These are phyloP conservation scores for Thysanoteuthis rhombus DNA, from an alignment of 2,888 invertebrate species.

Conservation along the genomic window DNA sequence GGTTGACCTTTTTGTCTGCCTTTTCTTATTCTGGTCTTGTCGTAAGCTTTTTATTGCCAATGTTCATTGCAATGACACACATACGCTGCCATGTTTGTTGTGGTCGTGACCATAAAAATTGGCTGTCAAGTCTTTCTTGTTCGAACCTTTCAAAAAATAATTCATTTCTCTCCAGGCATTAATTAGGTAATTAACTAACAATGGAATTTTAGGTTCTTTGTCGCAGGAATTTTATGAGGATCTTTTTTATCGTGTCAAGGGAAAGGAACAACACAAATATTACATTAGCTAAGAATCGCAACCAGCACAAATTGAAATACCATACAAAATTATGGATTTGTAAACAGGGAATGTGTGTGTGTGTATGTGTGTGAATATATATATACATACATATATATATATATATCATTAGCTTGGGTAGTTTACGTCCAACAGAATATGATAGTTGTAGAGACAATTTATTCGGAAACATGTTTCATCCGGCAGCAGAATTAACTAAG, in stretches of 20 bases:
- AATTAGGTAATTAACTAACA: background rate
- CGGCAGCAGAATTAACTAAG: no score
- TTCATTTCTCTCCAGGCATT: slow-evolving; percentile 12
- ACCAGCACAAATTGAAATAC: background rate
- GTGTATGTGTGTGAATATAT: background rate
- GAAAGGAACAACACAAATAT: background rate
- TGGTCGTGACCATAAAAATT: background rate
- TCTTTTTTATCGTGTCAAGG: background rate
- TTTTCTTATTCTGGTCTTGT: background rate
- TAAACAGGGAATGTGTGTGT: background rate
- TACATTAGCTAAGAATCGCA: background rate
- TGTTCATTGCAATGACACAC: background rate
- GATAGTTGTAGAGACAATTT: no score
- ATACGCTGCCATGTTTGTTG: background rate
- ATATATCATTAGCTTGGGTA: no score
- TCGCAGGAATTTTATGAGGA: background rate
- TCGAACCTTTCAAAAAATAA: background rate
- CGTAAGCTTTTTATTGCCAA: background rate
- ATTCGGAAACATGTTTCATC: no score
- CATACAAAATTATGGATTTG: background rate
- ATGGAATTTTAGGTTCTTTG: background rate
- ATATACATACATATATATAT: no score
- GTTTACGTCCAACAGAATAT: no score
- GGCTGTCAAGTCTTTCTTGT: background rate
- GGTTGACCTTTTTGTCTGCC: background rate